Evolutionary conservation across 1,140 invertebrate species (phyloP).

Genomic region (Varroa destructor): DNA sequence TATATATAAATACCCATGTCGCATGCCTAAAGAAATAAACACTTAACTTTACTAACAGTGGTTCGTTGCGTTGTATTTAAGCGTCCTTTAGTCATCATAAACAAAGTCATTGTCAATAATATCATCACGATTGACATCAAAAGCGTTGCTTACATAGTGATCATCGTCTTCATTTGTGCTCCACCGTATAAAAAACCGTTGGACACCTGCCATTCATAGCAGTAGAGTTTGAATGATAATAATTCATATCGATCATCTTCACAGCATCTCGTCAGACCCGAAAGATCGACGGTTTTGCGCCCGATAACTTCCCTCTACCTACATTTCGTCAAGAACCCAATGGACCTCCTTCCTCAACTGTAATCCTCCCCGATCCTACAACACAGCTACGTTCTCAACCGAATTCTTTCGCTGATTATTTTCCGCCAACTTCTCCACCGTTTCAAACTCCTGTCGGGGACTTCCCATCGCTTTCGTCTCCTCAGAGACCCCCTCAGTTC

Average conservation of each 20-base stretch:
- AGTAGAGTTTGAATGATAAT: too few relatives aligned
- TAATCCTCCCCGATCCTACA: not conserved
- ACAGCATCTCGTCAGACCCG: not conserved
- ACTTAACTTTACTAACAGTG: not conserved
- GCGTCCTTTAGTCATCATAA: too few relatives aligned
- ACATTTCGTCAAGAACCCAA: not conserved
- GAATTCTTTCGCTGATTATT: not conserved
- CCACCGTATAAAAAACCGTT: not conserved
- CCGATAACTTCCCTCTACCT: conserved; percentile 5
- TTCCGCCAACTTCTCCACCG: not conserved
- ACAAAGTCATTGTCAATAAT: too few relatives aligned
- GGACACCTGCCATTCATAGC: too few relatives aligned
- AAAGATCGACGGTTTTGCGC: not conserved
- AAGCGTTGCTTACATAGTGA: not conserved
- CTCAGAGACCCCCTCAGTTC: conserved; percentile 1
- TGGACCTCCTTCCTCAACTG: not conserved
- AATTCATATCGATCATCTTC: not conserved
- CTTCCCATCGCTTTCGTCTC: not conserved
- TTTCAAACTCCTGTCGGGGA: not conserved
- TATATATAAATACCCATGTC: not conserved
- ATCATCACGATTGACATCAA: too few relatives aligned
- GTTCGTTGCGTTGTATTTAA: too few relatives aligned
- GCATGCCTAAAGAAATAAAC: conserved; percentile 8
- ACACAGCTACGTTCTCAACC: not conserved
- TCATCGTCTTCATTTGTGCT: not conserved